These are phyloP conservation scores for Drosophila saltans DNA, from an alignment of 1,140 invertebrate species.

Conservation along the genomic window DNA sequence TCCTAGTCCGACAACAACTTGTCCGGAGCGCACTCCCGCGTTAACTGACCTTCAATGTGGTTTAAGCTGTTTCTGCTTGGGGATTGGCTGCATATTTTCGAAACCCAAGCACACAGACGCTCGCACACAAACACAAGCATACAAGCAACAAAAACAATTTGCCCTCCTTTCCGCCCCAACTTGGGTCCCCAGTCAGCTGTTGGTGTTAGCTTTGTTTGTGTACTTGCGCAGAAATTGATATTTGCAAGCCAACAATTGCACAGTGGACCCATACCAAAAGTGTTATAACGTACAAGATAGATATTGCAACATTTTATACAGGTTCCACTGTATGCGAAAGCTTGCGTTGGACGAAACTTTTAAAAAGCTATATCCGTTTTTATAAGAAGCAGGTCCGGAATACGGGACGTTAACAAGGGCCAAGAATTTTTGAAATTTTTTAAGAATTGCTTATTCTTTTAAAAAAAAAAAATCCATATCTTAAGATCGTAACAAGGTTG, in stretches of 20 bases:
- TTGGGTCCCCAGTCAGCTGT: constrained; percentile 51
- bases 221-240: constrained; percentile 70
- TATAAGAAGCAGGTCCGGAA: background rate
- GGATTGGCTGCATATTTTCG: constrained; percentile 38
- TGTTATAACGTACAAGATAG: background rate
- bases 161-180: constrained; percentile 3
- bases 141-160: constrained; percentile 7
- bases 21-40: constrained; percentile 58
- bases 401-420: background rate
- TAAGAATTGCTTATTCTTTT: background rate
- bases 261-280: constrained; percentile 10
- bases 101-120: constrained; percentile 24
- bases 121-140: constrained; percentile 11
- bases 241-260: constrained; percentile 39
- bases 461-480: background rate
- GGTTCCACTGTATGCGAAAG: background rate
- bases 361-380: constrained; percentile 21
- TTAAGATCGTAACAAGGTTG: background rate
- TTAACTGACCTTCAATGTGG: constrained; percentile 72
- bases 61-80: constrained; percentile 52
- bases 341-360: background rate
- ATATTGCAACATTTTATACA: background rate
- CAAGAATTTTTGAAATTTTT: too few relatives aligned
- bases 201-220: constrained; percentile 55
- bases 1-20: constrained; percentile 45